Percentiles rank a stretch among this genome's conserved stretches.
These are phyloP conservation scores for Proterorhinus semilunaris DNA, from an alignment of 2,113 vertebrate species.

Conservation along the genomic window DNA sequence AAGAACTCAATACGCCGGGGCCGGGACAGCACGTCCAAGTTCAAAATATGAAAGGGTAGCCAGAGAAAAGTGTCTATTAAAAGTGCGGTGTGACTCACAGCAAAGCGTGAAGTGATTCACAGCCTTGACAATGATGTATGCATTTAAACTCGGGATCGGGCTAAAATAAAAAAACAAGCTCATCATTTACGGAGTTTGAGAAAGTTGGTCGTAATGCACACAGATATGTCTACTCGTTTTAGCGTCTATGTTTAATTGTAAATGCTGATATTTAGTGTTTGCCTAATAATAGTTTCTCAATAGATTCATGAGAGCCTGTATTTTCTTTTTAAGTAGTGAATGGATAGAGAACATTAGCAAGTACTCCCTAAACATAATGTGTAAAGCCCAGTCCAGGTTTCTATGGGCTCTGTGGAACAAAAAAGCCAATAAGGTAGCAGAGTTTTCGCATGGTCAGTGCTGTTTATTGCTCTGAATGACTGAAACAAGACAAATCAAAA, in stretches of 20 bases:
- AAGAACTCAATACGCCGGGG: conserved; percentile 25
- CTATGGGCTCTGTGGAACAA: too few relatives aligned
- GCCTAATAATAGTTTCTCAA: too few relatives aligned
- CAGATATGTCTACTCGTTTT: too few relatives aligned
- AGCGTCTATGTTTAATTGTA: too few relatives aligned
- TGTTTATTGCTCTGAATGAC: conserved; percentile 49
- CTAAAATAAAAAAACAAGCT: neutral
- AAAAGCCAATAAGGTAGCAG: too few relatives aligned
- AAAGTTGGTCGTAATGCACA: neutral
- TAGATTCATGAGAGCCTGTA: too few relatives aligned
- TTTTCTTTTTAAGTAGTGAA: too few relatives aligned
- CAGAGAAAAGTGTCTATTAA: conserved; percentile 22
- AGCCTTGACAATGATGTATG: neutral
- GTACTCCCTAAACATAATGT: too few relatives aligned
- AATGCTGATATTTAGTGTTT: too few relatives aligned
- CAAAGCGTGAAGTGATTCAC: conserved; percentile 25
- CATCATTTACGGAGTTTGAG: neutral
- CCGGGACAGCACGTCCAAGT: conserved; percentile 23
- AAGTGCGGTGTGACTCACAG: conserved; percentile 32
- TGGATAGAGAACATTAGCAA: too few relatives aligned
- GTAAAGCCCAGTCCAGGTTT: too few relatives aligned
- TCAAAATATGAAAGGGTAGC: conserved; percentile 17
- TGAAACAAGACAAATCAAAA: neutral
- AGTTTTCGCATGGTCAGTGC: neutral
- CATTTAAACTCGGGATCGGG: neutral